These are phyloP conservation scores for Vannuccia rotundouncinata DNA, from an alignment of 2,888 invertebrate species.

Conservation along the genomic window DNA sequence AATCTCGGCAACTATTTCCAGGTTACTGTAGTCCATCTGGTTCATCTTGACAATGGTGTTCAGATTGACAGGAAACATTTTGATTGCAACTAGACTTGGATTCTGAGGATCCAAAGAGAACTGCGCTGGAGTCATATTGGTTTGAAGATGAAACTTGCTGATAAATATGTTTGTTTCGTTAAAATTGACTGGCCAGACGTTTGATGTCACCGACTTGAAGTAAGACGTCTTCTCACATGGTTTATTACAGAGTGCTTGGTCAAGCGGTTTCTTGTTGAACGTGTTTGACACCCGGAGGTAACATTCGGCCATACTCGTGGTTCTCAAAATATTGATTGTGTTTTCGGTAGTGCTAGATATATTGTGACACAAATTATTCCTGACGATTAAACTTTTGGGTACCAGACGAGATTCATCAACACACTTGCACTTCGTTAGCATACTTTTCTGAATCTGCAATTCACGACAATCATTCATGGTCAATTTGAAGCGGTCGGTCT, in stretches of 20 bases:
- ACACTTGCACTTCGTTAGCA: background rate
- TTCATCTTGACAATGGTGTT: background rate
- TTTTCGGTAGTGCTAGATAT: background rate
- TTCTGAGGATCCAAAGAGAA: background rate
- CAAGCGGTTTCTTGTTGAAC: background rate
- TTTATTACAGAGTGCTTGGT: background rate
- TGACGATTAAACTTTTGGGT: background rate
- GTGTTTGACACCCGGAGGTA: background rate
- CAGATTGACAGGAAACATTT: background rate
- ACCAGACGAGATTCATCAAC: background rate
- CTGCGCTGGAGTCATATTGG: background rate
- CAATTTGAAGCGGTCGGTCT: background rate
- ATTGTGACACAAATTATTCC: background rate
- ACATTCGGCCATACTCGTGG: background rate
- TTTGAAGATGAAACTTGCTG: background rate
- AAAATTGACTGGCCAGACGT: background rate
- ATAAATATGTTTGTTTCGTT: background rate
- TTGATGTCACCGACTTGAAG: background rate
- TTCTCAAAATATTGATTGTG: background rate
- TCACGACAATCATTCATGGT: background rate
- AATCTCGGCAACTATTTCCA: background rate
- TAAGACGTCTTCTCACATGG: background rate
- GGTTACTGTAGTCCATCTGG: background rate
- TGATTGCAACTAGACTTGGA: slow-evolving; percentile 1
- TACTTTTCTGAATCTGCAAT: background rate